Evolutionary conservation across 2,113 vertebrate species (phyloP).

Genomic region (Oryzias melastigma): DNA sequence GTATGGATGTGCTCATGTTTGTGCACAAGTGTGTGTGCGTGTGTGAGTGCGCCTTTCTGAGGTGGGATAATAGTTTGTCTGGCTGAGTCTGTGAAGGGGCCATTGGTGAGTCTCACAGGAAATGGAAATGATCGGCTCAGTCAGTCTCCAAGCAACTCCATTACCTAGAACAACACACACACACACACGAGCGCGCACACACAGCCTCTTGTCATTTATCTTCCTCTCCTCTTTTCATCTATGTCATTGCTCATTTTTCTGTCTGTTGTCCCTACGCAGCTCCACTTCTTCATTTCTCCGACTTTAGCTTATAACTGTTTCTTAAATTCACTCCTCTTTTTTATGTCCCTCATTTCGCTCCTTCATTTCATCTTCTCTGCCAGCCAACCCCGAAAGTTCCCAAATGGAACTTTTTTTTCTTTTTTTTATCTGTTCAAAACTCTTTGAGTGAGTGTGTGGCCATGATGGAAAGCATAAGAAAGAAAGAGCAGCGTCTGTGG

Average conservation of each 20-base stretch:
- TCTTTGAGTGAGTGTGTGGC: constrained; percentile 11
- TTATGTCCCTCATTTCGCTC: neutral
- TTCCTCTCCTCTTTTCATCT: constrained; percentile 18
- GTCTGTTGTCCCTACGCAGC: constrained; percentile 6
- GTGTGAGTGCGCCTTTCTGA: constrained; percentile 1
- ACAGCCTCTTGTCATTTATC: constrained; percentile 4
- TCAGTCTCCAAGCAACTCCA: constrained; percentile 46
- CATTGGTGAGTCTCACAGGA: constrained; percentile 53
- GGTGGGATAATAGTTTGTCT: constrained; percentile 41
- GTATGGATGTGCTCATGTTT: neutral
- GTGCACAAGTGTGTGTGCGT: neutral
- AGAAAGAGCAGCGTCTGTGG: constrained; percentile 15
- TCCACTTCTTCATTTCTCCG: constrained; percentile 6
- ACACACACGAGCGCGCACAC: constrained; percentile 6
- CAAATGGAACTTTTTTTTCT: constrained; percentile 12
- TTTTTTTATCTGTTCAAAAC: constrained; percentile 22
- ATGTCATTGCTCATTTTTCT: constrained; percentile 12
- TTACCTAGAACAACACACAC: constrained; percentile 38
- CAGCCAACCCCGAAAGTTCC: constrained; percentile 10
- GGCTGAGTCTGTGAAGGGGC: constrained; percentile 29
- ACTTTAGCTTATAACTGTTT: constrained; percentile 3
- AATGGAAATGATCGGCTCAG: constrained; percentile 56
- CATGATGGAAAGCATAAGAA: constrained; percentile 4
- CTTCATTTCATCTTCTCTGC: constrained; percentile 4
- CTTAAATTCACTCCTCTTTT: constrained; percentile 2